Conservation (phyloP, 2,888 invertebrate species). For the Synanthedon formicaeformis region DNA sequence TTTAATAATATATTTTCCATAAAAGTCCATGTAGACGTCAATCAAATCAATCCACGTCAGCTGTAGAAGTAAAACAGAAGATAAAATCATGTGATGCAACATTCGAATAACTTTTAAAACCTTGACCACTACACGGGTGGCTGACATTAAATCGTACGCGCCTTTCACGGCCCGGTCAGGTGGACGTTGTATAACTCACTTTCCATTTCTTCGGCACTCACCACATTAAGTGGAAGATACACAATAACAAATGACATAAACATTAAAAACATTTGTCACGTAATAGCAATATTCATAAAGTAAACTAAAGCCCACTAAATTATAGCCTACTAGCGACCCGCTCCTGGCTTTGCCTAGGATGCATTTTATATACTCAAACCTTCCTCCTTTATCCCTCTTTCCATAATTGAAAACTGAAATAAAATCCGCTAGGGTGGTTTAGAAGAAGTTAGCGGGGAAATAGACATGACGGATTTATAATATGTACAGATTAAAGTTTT, state of each 20-base stretch:
- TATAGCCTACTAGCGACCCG: too few species aligned
- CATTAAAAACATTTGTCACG: too few species aligned
- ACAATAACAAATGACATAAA: background rate
- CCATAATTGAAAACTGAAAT: too few species aligned
- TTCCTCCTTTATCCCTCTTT: too few species aligned
- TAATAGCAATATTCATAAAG: too few species aligned
- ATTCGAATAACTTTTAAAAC: slow-evolving; percentile 48
- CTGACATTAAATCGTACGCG: slow-evolving; percentile 59
- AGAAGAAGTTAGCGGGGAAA: too few species aligned
- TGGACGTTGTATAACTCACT: slow-evolving; percentile 65
- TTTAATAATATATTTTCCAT: background rate
- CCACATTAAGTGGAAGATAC: slow-evolving; percentile 1
- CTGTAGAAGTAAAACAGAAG: slow-evolving; percentile 19
- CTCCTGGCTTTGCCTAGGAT: too few species aligned
- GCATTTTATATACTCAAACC: too few species aligned
- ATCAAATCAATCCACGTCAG: slow-evolving; percentile 28
- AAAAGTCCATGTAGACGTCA: slow-evolving; percentile 14
- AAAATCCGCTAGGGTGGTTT: too few species aligned
- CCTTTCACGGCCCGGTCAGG: slow-evolving; percentile 65
- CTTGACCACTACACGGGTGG: slow-evolving; percentile 54
- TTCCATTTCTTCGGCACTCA: slow-evolving; percentile 55
- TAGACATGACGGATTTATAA: too few species aligned
- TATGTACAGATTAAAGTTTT: too few species aligned
- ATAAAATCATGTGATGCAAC: slow-evolving; percentile 45
- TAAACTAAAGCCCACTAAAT: too few species aligned